Evolutionary conservation across 2,113 vertebrate genomes (phyloP).

Genomic region (Paedocypris sp.): DNA sequence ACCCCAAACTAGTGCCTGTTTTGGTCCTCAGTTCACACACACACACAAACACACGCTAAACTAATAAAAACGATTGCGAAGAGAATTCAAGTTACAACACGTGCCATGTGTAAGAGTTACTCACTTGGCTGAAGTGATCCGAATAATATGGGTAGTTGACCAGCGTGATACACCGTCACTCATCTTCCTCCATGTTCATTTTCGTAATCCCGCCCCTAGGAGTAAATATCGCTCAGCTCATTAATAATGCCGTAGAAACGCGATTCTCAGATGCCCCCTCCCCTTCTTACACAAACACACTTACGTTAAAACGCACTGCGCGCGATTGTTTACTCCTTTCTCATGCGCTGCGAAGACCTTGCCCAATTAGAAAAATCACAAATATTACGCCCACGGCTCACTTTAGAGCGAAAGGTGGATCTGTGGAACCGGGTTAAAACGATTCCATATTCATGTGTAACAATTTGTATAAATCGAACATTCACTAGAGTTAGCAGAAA

Average conservation of each 20-base stretch:
- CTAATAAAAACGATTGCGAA: too few species aligned
- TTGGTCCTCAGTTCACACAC: too few species aligned
- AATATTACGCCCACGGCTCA: neutral
- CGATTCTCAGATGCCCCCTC: neutral
- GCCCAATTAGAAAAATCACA: neutral
- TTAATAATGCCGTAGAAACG: constrained; percentile 32
- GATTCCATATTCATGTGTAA: too few species aligned
- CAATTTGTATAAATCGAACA: too few species aligned
- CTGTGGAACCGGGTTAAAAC: neutral
- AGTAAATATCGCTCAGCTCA: constrained; percentile 21
- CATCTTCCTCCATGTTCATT: neutral
- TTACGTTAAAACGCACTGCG: neutral
- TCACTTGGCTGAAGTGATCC: neutral
- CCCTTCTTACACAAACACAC: neutral
- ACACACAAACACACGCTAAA: too few species aligned
- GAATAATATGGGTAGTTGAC: neutral
- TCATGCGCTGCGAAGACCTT: neutral
- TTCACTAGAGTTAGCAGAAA: neutral
- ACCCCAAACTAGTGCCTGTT: too few species aligned
- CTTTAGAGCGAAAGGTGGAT: neutral
- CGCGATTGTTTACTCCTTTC: neutral
- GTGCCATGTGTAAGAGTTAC: neutral
- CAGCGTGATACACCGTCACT: constrained; percentile 4
- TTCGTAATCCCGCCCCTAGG: constrained; percentile 23
- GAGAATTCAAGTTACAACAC: too few species aligned